Evolutionary conservation across 1,140 invertebrate species (phyloP), one percentile per base, ranked within the genome.

Genomic region (Cylas formicarius): DNA sequence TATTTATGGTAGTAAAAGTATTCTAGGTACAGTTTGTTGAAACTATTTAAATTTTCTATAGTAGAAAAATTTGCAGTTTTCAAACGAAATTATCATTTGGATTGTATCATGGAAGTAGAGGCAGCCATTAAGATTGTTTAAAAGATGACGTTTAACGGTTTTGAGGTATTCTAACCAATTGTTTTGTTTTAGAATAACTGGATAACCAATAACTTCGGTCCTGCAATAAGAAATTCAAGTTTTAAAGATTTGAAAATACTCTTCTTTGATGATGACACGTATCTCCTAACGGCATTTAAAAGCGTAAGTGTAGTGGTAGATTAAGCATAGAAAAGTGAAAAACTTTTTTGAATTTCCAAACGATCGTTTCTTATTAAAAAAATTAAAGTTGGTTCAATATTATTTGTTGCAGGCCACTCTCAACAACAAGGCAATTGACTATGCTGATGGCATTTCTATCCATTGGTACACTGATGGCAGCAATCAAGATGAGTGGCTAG

Each of bases 401-500:
- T n/a, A n/a, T 28, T 32, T 34, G n/a, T 9, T 50, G 33, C 40
- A 55, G 8, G 35, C 76, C 22, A 58, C 26, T 46, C 55, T 3
- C 54, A 41, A 53, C 26, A 14, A 34, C 3, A 17, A 36, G n/a
- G 27, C 33, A 10, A 6, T 4, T n/a, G 61, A 80, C 16, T 90
- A 83, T 61, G 69, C 90, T 11, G 75, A 80, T 56, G 88, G 86
- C 14, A 69, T 90, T 2, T 86, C 71, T 1, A 73, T 89, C 2
- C 89, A 92, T 61, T 93, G 82, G 82, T 92, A 81, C 57, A 70
- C 53, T 19, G 82, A 90, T 64, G 52, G 53, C 0, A 16, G 77
- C 1, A 57, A 73, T 8, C 67, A 76, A 0, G 51, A 75, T 0
- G 43, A 51, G 4, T 44, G 76, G 1, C 56, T 91, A 1, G 66